Percentiles rank a stretch among this genome's conserved stretches.
These are phyloP conservation scores for Trissolcus brochymenae DNA, from an alignment of 2,888 invertebrate genomes.

Conservation along the genomic window DNA sequence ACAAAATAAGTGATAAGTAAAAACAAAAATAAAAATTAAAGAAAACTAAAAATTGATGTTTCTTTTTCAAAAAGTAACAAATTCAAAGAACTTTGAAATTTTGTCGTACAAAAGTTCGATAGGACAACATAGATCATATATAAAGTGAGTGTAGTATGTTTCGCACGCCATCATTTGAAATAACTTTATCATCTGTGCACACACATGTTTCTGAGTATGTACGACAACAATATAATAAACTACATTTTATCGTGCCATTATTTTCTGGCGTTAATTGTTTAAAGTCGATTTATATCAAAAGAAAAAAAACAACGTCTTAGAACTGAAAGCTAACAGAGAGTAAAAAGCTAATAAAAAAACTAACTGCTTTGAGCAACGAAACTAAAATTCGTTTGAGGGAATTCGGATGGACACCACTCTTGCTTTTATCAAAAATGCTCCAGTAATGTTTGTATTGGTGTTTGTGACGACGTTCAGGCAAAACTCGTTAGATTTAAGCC, in stretches of 20 bases:
- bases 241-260: constrained; percentile 4
- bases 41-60: too few relatives aligned
- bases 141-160: constrained; percentile 27
- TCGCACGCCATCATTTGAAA: constrained; percentile 27
- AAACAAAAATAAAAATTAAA: too few relatives aligned
- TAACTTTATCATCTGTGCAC: constrained; percentile 34
- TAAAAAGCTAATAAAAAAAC: too few relatives aligned
- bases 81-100: too few relatives aligned
- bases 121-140: constrained; percentile 24
- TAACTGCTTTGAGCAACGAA: too few relatives aligned
- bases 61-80: too few relatives aligned
- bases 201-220: constrained; percentile 28
- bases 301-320: too few relatives aligned
- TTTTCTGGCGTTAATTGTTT: constrained; percentile 3
- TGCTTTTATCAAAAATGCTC: constrained; percentile 12
- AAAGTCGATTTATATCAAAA: background rate
- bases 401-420: background rate
- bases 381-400: too few relatives aligned
- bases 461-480: constrained; percentile 1
- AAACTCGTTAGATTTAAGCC: constrained; percentile 25
- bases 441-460: constrained; percentile 20
- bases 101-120: too few relatives aligned
- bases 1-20: too few relatives aligned
- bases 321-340: too few relatives aligned
- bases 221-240: constrained; percentile 34